A percentile compares a stretch with the other conserved stretches of the same genome.
These are phyloP conservation scores for Caenorhabditis sp. DNA, from an alignment of 2,888 invertebrate genomes.

Conservation along the genomic window DNA sequence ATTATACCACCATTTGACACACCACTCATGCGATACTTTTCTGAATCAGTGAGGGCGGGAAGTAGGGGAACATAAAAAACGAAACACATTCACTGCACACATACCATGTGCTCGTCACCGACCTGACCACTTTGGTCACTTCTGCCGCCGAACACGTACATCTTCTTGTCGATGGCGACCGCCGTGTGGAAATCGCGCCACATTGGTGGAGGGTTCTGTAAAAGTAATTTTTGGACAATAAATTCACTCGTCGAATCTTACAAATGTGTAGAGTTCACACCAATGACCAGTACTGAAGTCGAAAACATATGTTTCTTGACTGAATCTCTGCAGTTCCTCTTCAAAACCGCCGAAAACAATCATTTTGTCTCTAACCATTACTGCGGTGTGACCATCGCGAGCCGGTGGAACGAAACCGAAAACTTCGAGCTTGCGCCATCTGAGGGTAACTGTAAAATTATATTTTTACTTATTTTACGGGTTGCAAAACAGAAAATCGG, in stretches of 20 bases:
- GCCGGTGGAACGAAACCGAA: conserved; percentile 80
- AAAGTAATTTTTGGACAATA: conserved; percentile 5
- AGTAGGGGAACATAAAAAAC: neutral
- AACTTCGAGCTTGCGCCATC: conserved; percentile 72
- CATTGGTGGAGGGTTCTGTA: conserved; percentile 74
- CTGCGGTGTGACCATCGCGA: conserved; percentile 88
- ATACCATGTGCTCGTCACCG: conserved; percentile 43
- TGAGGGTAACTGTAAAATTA: conserved; percentile 67
- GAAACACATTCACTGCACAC: conserved; percentile 36
- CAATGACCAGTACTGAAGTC: conserved; percentile 81
- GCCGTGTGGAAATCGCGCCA: conserved; percentile 90
- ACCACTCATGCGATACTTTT: no score
- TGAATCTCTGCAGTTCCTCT: conserved; percentile 83
- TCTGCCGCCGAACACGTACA: conserved; percentile 90
- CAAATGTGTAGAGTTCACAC: conserved; percentile 71
- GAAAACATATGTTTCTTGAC: conserved; percentile 81
- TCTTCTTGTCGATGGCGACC: conserved; percentile 80
- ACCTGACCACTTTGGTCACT: conserved; percentile 76
- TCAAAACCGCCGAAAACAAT: conserved; percentile 91
- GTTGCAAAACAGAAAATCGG: no score
- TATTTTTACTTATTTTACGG: no score
- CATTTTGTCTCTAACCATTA: conserved; percentile 76
- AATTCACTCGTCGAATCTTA: neutral
- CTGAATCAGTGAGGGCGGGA: neutral
- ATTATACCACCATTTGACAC: no score